These are phyloP conservation scores for Pelobates fuscus DNA, from an alignment of 2,113 vertebrate species.

Conservation along the genomic window DNA sequence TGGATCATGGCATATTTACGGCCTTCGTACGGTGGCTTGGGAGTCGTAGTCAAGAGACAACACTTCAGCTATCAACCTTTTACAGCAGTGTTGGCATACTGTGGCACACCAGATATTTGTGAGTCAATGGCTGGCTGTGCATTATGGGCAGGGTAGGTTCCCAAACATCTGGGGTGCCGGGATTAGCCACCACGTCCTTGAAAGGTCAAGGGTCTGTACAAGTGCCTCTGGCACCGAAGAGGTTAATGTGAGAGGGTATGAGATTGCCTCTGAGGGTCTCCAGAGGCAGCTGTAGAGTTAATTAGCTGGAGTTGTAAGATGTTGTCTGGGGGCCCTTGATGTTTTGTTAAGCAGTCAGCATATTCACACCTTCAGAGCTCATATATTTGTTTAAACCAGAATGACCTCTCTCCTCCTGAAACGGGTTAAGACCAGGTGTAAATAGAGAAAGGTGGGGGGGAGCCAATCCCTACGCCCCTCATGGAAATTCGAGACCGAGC, in stretches of 20 bases:
- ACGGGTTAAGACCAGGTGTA: constrained; percentile 6
- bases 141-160: too few relatives aligned
- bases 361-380: constrained; percentile 33
- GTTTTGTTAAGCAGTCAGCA: constrained; percentile 36
- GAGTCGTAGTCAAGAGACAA: too few relatives aligned
- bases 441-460: background rate
- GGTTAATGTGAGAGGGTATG: constrained; percentile 2
- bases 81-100: too few relatives aligned
- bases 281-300: background rate
- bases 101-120: too few relatives aligned
- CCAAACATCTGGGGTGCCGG: too few relatives aligned
- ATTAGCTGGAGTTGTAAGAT: constrained; percentile 31
- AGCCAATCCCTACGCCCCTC: background rate
- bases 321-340: constrained; percentile 8
- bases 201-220: too few relatives aligned
- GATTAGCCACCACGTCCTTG: too few relatives aligned
- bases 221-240: background rate
- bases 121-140: too few relatives aligned
- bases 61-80: too few relatives aligned
- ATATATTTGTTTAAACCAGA: constrained; percentile 30
- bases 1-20: too few relatives aligned
- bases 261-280: background rate
- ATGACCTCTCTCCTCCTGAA: constrained; percentile 32
- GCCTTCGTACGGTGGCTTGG: too few relatives aligned
- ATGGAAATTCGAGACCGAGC: background rate